These are phyloP conservation scores for Lomographa bimaculata DNA, from an alignment of 2,888 invertebrate genomes.

Conservation along the genomic window DNA sequence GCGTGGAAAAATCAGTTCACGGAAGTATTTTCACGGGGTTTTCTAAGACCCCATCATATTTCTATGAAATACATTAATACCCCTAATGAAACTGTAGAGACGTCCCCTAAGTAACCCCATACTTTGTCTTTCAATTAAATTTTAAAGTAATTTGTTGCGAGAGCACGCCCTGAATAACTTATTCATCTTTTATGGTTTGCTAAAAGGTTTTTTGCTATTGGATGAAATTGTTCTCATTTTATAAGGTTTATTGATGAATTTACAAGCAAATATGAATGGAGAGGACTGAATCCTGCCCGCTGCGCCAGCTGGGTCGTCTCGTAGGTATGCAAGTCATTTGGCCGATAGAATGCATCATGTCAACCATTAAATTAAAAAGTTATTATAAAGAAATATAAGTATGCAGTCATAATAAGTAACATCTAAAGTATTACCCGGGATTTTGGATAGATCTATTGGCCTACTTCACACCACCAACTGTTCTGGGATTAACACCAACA, in stretches of 20 bases:
- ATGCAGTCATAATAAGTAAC: too few species aligned
- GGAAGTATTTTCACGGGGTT: constrained; percentile 28
- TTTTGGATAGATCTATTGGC: too few species aligned
- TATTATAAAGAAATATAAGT: too few species aligned
- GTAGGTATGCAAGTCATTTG: too few species aligned
- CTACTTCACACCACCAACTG: too few species aligned
- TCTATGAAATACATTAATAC: constrained; percentile 41
- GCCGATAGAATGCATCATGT: too few species aligned
- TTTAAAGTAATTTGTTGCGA: constrained; percentile 32
- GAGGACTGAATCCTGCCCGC: too few species aligned
- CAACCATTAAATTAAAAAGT: too few species aligned
- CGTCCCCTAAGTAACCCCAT: constrained; percentile 39
- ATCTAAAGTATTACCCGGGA: too few species aligned
- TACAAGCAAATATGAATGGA: too few species aligned
- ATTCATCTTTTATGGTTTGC: constrained; percentile 22
- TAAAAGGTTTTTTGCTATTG: constrained; percentile 26
- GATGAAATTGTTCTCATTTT: constrained; percentile 14
- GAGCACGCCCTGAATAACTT: constrained; percentile 34
- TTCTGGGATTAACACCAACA: too few species aligned
- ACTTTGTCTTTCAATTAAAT: constrained; percentile 51
- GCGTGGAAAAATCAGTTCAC: constrained; percentile 39
- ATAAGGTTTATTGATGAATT: not conserved
- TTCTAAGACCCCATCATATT: constrained; percentile 17
- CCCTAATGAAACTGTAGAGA: constrained; percentile 49
- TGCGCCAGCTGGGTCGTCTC: too few species aligned